Evolutionary conservation across 2,113 vertebrate genomes (phyloP), one percentile per base, ranked within the genome.

Genomic region (Empidonax alnorum): DNA sequence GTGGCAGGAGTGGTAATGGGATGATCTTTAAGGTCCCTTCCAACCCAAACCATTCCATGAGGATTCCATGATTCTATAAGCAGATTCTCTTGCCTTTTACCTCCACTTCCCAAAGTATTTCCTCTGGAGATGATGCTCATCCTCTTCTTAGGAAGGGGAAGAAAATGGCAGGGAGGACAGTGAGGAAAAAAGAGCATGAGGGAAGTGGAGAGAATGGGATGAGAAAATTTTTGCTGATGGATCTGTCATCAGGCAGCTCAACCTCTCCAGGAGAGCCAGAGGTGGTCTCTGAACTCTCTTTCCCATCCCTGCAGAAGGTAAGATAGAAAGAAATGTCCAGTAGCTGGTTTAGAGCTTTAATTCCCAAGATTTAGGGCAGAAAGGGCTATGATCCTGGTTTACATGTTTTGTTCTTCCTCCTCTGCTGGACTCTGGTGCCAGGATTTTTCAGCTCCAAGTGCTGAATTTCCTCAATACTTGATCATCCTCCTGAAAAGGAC

Each of bases 401-500:
- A 2, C 4, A 5, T 27, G 25, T 3, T 67, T 53, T 49, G 1
- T 22, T 12, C 12, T 37, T 9, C 3, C 21, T 25, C 6, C 5
- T 62, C 13, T 20, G 35, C 24, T 52, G 16, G 25, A 11, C 3
- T 22, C 7, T 0, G 6, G 3, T 46, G 2, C 2, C 2, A 7
- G 31, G n/a, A 27, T 41, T 66, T 63, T 69, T 80, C 44, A 65
- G n/a, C 33, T 65, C 27, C 50, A 25, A 20, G 8, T 17, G 39
- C 39, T 39, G 39, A 39, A 39, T 39, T 47, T 22, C 49, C 49
- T 25, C 49, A 27, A 25, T 25, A 25, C 27, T 50, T 25, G 49
- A 50, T 50, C 49, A 50, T 50, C 24, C 49, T 15, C 49, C 14
- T 50, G n/a, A 31, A 73, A 74, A 61, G 20, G 53, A n/a, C 5